These are phyloP conservation scores for Chrysoperla carnea DNA, from an alignment of 1,140 invertebrate species.

Conservation along the genomic window DNA sequence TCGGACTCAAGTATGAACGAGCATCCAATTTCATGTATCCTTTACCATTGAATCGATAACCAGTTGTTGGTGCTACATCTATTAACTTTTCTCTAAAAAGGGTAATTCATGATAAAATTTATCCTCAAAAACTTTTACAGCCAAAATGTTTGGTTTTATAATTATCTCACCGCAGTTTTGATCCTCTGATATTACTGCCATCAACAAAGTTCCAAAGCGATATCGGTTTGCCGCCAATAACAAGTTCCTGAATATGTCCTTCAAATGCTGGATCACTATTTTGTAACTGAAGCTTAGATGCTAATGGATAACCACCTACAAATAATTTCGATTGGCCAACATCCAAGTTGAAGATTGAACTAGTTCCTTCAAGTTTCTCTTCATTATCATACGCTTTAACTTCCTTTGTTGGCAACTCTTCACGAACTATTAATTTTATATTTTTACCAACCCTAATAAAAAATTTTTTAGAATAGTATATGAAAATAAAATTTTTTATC, in stretches of 20 bases:
- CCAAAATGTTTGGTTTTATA: too few species aligned
- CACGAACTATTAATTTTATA: slow-evolving; percentile 61
- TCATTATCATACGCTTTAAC: slow-evolving; percentile 34
- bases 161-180: too few species aligned
- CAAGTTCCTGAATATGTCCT: slow-evolving; percentile 79
- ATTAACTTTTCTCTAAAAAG: slow-evolving; percentile 39
- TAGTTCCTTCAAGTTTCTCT: slow-evolving; percentile 42
- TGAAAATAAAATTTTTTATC: too few species aligned
- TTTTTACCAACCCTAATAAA: slow-evolving; percentile 57
- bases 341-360: slow-evolving; percentile 76
- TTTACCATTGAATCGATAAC: slow-evolving; percentile 70
- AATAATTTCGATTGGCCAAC: slow-evolving; percentile 71
- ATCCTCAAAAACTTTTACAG: slow-evolving; percentile 1
- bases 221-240: slow-evolving; percentile 72
- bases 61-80: slow-evolving; percentile 40
- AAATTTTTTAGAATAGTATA: too few species aligned
- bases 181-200: slow-evolving; percentile 46
- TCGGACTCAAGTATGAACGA: slow-evolving; percentile 29
- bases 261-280: slow-evolving; percentile 59
- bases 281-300: slow-evolving; percentile 44
- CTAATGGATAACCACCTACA: slow-evolving; percentile 68
- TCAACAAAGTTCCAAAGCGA: slow-evolving; percentile 89
- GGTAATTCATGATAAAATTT: too few species aligned
- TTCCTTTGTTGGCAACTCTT: slow-evolving; percentile 44
- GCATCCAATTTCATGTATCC: slow-evolving; percentile 60